These are phyloP conservation scores for Pelobates cultripes DNA, from an alignment of 2,797 vertebrate species.

Conservation along the genomic window DNA sequence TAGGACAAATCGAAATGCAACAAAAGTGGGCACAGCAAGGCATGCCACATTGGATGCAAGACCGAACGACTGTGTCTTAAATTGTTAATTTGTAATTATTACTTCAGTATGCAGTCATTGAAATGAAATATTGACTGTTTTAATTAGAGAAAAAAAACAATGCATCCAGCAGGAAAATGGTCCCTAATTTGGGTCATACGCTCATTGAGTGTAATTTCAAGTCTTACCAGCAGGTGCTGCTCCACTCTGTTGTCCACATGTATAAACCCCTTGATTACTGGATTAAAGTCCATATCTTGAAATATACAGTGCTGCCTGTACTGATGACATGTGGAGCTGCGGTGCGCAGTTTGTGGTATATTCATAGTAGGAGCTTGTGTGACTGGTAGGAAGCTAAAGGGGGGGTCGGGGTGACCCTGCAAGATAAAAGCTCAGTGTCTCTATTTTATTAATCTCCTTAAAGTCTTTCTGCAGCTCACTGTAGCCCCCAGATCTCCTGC, in stretches of 20 bases:
- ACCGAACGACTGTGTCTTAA: too few species aligned
- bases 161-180: too few species aligned
- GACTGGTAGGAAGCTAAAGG: neutral
- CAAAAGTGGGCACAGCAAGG: too few species aligned
- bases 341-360: neutral
- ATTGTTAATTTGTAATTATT: too few species aligned
- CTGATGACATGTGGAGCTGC: neutral
- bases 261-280: neutral
- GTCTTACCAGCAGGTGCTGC: neutral
- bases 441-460: constrained; percentile 39
- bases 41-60: too few species aligned
- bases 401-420: neutral
- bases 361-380: neutral
- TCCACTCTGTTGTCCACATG: neutral
- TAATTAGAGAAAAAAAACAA: too few species aligned
- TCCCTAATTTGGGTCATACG: too few species aligned
- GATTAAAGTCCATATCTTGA: neutral
- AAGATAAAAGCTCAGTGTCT: constrained; percentile 22
- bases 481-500: constrained; percentile 30
- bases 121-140: too few species aligned
- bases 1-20: too few species aligned
- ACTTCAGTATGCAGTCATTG: too few species aligned
- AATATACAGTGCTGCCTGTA: neutral
- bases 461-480: constrained; percentile 21
- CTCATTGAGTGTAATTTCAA: neutral